Evolutionary conservation across 2,888 invertebrate species (phyloP), one percentile per base, ranked within the genome.

Genomic region (Helobdella robusta): DNA sequence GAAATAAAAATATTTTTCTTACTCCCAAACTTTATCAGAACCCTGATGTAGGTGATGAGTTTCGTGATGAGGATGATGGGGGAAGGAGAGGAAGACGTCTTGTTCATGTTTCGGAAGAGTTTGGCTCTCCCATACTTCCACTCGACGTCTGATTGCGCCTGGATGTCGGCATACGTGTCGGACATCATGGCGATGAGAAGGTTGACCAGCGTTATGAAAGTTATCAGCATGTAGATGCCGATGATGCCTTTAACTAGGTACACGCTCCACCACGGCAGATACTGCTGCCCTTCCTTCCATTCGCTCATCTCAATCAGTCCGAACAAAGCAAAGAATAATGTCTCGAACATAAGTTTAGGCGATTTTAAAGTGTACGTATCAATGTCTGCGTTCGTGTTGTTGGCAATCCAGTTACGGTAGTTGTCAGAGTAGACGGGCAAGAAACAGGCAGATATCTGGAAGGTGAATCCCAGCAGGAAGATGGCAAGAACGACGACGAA

Each of bases 121-220:
- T 98, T 98, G 64, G 97, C 97, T 75, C 98, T 82, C 34, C 98
- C 97, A 79, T 94, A 99, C 82, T 98, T 98, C 98, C 98, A 98
- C 82, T 99, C 98, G 75, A 93, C 95, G 82, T 98, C 98, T 56
- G 97, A 97, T 86, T 97, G 95, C 44, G 95, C 95, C 86, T 98
- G 91, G 78, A 95, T 95, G 79, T 94, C 86, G 82, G 97, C 95
- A 83, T 98, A 97, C 76, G 97, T 97, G 85, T 97, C 95, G 83
- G 94, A 94, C 94, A 97, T 95, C 95, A 97, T 95, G 84, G 97
- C 97, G 86, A 97, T 97, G 81, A 97, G 88, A 80, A 97, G 87
- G 83, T 97, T 95, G 83, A 95, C 91, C 78, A 97, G 86, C 80
- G 97, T 95, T 83, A 97, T 90, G 80, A 94, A 88, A 74, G 93